Evolutionary conservation across 2,113 vertebrate genomes (phyloP), one percentile per base, ranked within the genome.

Genomic region (Crypturellus undulatus): DNA sequence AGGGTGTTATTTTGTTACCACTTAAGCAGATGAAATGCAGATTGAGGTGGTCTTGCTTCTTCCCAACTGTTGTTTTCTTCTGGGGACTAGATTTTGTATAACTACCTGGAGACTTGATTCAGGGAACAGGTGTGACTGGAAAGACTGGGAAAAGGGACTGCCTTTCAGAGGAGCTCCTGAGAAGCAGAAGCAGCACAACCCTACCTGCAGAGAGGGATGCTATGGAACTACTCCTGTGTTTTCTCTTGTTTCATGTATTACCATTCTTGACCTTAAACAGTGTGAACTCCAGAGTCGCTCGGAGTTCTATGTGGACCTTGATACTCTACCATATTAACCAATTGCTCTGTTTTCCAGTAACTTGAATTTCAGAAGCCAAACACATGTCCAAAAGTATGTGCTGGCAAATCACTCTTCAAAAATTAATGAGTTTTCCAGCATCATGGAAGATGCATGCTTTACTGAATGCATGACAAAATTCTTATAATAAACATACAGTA

Each of bases 401-500:
- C 42, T 79, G 36, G 40, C 52, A 95, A 95, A 93, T 79, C 32
- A 6, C 63, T 82, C 89, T 47, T 70, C 72, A 77, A 93, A 93
- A 51, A 54, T 65, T 63, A 40, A 64, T 4, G 14, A 60, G 64
- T 24, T 40, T 91, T 89, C 71, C 25, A 30, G 28, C 16, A 84
- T 72, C n/a, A 6, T 7, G 67, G 30, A 45, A 80, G 77, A 72
- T 47, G 42, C 62, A 65, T 68, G 2, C 40, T 84, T 67, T 56
- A 63, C 79, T 54, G 72, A 81, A 51, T 58, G 28, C 21, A 58
- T 26, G 28, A 72, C 78, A 94, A 80, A 93, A 51, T 20, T 49
- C 94, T 89, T 47, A 51, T 14, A 88, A 79, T 90, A 96, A 92
- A 86, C 68, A 78, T 4, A 86, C 60, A 11, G 80, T 88, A 40